Evolutionary conservation across 1,140 invertebrate species (phyloP).

Genomic region (Lasioglossum baleicum): DNA sequence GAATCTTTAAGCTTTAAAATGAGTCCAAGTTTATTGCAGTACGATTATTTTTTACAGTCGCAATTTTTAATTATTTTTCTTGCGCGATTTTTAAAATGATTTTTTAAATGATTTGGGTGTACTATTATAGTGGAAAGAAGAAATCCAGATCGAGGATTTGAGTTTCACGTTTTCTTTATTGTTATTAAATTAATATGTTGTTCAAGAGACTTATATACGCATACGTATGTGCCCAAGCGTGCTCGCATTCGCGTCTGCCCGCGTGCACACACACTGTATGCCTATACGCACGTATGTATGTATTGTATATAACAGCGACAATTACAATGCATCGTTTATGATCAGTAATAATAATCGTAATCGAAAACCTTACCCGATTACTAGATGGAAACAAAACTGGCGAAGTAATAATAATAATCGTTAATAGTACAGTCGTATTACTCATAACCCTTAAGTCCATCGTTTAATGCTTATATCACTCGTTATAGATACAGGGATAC

Average conservation of each 20-base stretch:
- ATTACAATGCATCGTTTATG: conserved; percentile 77
- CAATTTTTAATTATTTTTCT: too few relatives aligned
- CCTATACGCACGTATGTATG: conserved; percentile 69
- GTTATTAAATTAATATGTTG: conserved; percentile 78
- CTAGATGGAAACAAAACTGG: conserved; percentile 70
- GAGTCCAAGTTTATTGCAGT: too few relatives aligned
- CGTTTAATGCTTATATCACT: conserved; percentile 66
- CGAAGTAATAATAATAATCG: conserved; percentile 58
- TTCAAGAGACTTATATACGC: conserved; percentile 61
- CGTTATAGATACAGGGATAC: conserved; percentile 78
- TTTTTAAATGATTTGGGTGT: too few relatives aligned
- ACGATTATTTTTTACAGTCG: too few relatives aligned
- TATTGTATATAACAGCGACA: conserved; percentile 77
- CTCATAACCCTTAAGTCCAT: conserved; percentile 68
- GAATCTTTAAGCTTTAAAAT: too few relatives aligned
- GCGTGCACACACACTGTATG: conserved; percentile 41
- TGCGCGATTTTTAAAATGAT: too few relatives aligned
- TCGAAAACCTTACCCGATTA: conserved; percentile 72
- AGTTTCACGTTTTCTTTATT: conserved; percentile 74
- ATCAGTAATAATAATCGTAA: conserved; percentile 77
- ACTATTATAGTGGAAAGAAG: too few relatives aligned
- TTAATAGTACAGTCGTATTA: conserved; percentile 63
- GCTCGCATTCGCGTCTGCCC: neutral
- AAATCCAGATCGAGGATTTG: too few relatives aligned
- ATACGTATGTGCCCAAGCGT: conserved; percentile 34